Conservation (phyloP, 2,113 vertebrate genomes). For the Corydoras sp. region DNA sequence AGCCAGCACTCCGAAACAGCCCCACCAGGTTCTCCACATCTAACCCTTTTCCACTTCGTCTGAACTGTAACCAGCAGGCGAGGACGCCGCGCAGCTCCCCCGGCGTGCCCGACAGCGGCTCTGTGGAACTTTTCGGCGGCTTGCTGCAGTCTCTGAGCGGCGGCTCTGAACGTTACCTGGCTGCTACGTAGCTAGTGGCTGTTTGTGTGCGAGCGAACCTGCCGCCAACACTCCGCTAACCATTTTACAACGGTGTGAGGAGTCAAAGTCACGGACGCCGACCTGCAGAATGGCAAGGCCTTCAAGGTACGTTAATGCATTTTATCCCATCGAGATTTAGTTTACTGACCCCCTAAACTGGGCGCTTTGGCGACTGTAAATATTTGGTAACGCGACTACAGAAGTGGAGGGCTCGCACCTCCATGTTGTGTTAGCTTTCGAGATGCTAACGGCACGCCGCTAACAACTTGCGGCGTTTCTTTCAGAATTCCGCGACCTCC, state of each 20-base stretch:
- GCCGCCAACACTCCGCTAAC: constrained; percentile 22
- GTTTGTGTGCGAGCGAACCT: constrained; percentile 16
- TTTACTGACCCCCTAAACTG: background rate
- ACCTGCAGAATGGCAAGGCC: constrained; percentile 47
- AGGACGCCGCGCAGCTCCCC: background rate
- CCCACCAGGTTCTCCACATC: constrained; percentile 1
- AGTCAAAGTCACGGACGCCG: background rate
- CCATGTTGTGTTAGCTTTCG: constrained; percentile 30
- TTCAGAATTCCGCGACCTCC: too few species aligned
- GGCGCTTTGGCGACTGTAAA: background rate
- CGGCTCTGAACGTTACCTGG: constrained; percentile 24
- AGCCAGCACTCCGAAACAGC: constrained; percentile 27
- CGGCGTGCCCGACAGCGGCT: background rate
- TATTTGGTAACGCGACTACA: background rate
- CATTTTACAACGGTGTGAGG: background rate
- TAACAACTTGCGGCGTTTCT: too few species aligned
- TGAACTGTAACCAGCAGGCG: background rate
- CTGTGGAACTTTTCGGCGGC: background rate
- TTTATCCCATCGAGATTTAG: background rate
- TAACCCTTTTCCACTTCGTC: too few species aligned
- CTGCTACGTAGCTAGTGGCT: background rate
- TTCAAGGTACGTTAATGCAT: constrained; percentile 42
- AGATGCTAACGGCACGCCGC: constrained; percentile 15
- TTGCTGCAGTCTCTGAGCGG: background rate
- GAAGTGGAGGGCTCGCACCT: background rate